These are phyloP conservation scores for Entomobrya multifasciata DNA, from an alignment of 2,888 invertebrate genomes.

Conservation along the genomic window DNA sequence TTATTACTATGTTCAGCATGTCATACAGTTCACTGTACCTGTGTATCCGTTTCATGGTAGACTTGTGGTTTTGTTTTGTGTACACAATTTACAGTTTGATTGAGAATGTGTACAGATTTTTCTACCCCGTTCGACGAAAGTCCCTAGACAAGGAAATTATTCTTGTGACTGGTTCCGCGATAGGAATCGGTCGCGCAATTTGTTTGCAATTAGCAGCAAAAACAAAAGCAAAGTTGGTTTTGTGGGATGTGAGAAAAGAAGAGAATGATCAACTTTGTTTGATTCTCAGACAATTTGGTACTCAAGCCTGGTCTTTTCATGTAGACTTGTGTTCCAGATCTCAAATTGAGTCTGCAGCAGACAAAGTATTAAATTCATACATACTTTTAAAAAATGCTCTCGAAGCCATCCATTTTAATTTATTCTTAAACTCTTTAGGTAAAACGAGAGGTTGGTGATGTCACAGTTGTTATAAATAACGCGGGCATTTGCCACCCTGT, in stretches of 20 bases:
- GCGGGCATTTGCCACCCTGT: constrained; percentile 93
- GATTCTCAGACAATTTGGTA: constrained; percentile 82
- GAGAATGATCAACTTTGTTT: constrained; percentile 83
- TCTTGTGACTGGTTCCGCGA: constrained; percentile 86
- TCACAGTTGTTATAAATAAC: constrained; percentile 88
- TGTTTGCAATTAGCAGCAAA: constrained; percentile 84
- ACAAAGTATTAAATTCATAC: constrained; percentile 60
- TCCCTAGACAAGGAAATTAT: constrained; percentile 60
- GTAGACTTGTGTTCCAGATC: constrained; percentile 84
- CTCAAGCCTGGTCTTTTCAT: constrained; percentile 83
- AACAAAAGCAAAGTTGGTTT: constrained; percentile 84
- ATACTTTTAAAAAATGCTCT: too few species aligned
- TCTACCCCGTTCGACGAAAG: constrained; percentile 57
- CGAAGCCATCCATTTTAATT: too few species aligned
- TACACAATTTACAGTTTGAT: constrained; percentile 53
- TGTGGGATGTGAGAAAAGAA: constrained; percentile 85
- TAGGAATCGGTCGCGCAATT: constrained; percentile 86
- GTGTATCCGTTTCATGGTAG: constrained; percentile 12
- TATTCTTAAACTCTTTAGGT: too few species aligned
- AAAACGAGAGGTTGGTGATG: constrained; percentile 83
- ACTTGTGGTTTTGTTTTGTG: constrained; percentile 41
- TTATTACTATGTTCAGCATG: too few species aligned
- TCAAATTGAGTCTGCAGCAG: constrained; percentile 80
- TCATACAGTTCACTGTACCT: background rate
- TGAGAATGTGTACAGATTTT: constrained; percentile 53